Percentiles rank a stretch among this genome's conserved stretches.
Evolutionary conservation across 2,113 vertebrate genomes (phyloP).

Genomic region (Microtus montanus): DNA sequence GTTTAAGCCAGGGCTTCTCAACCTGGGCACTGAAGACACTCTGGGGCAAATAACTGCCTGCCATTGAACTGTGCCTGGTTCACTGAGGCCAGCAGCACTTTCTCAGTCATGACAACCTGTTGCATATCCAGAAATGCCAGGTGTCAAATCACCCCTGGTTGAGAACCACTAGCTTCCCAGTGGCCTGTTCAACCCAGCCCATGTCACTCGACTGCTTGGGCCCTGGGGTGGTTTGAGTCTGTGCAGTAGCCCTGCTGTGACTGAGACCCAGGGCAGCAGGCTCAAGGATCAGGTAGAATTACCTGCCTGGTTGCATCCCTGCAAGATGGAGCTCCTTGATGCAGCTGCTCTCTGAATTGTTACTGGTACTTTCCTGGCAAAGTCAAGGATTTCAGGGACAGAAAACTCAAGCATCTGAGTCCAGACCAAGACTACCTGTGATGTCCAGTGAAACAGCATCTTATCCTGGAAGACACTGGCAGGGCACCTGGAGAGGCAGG

Average conservation of each 20-base stretch:
- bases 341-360: background rate
- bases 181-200: conserved; percentile 80
- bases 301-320: background rate
- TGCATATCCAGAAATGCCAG: background rate
- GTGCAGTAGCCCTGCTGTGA: conserved; percentile 76
- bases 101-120: background rate
- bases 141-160: background rate
- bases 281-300: background rate
- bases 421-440: background rate
- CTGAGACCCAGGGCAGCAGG: background rate
- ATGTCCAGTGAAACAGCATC: background rate
- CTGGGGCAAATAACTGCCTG: background rate
- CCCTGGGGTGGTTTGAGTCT: conserved; percentile 81
- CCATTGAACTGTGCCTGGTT: background rate
- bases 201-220: conserved; percentile 75
- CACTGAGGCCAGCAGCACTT: background rate
- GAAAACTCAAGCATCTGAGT: background rate
- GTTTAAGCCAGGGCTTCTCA: conserved; percentile 70
- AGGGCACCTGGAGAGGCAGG: background rate
- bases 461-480: background rate
- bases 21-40: background rate
- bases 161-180: conserved; percentile 56
- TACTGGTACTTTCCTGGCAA: background rate
- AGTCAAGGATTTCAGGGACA: no score
- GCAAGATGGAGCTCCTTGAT: background rate